Evolutionary conservation across 2,797 vertebrate genomes (phyloP), one percentile per base, ranked within the genome.

Genomic region (Acipenser ruthenus): DNA sequence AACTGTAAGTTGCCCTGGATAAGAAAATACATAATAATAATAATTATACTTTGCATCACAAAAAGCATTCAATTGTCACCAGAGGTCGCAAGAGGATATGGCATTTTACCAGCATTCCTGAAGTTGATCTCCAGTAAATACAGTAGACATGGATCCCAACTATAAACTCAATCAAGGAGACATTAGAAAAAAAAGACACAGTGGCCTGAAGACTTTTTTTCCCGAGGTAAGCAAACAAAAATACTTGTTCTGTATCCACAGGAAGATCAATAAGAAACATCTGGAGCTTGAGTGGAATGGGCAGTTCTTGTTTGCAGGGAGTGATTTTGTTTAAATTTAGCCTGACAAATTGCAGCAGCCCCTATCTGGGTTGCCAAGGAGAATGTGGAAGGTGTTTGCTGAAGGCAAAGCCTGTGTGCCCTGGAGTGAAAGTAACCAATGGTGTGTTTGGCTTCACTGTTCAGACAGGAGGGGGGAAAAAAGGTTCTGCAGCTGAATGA

Each of bases 181-280:
- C 55, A 68, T 48, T 65, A 69, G 78, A 64, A 60, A 70, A 52
- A 7, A 7, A 65, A 62, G 50, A 50, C 15, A 69, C 37, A 68
- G 68, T 74, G 53, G 51, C 53, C 56, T 37, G 50, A 69, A 60
- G 71, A 73, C 70, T 73, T 74, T 75, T 75, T 75, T 74, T 67
- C 47, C 51, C 51, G 66, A 76, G 52, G 3, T 48, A 72, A 73
- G 72, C 61, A 71, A 74, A 71, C 58, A 72, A 69, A 68, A 72
- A 73, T 64, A 47, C 67, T 87, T 83, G 77, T 80, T 67, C 74
- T 85, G 71, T 80, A 80, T 79, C 74, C 66, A 70, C 75, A 69
- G 77, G 77, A 79, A 87, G 78, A 86, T 82, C 79, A 87, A 90
- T 88, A 83, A 71, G 77, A 87, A 87, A 83, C 83, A 88, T 84